Evolutionary conservation across 92 coral and sea anemone species (phyloP).

Genomic region (Palythoa grandis): DNA sequence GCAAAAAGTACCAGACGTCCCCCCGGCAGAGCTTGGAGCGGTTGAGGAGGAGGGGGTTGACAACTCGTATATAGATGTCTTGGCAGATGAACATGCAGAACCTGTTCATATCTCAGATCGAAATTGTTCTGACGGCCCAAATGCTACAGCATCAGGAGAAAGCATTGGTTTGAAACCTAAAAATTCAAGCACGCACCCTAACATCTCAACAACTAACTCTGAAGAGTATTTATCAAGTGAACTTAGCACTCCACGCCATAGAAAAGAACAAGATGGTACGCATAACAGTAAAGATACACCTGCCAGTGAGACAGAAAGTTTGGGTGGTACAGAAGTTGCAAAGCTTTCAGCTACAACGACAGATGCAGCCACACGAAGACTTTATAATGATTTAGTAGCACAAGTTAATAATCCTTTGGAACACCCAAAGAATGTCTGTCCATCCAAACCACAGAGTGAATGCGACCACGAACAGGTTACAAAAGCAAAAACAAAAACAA

Average conservation of each 20-base stretch:
- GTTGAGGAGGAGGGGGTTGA: background rate
- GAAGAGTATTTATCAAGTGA: background rate
- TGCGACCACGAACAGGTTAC: background rate
- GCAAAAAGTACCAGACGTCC: background rate
- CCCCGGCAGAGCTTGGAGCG: background rate
- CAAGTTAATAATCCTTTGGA: conserved; percentile 66
- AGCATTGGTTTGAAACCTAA: background rate
- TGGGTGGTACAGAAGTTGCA: background rate
- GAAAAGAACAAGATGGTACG: background rate
- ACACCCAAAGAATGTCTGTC: conserved; percentile 51
- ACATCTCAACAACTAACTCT: background rate
- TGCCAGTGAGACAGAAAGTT: background rate
- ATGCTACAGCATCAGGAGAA: conserved; percentile 33
- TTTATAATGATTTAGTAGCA: conserved; percentile 61
- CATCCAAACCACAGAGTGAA: conserved; percentile 38
- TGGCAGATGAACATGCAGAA: conserved; percentile 61
- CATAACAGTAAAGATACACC: conserved; percentile 3
- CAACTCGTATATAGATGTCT: conserved; percentile 73
- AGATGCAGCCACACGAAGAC: conserved; percentile 49
- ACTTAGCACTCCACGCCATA: background rate
- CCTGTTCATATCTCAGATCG: conserved; percentile 85
- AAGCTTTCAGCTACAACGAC: background rate
- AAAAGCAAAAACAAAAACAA: background rate
- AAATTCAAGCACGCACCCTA: background rate
- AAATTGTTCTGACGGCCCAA: conserved; percentile 30